phyloP scores from a whole-genome alignment of 2,888 invertebrate species.

The Bhutanitis thaidina region DNA sequence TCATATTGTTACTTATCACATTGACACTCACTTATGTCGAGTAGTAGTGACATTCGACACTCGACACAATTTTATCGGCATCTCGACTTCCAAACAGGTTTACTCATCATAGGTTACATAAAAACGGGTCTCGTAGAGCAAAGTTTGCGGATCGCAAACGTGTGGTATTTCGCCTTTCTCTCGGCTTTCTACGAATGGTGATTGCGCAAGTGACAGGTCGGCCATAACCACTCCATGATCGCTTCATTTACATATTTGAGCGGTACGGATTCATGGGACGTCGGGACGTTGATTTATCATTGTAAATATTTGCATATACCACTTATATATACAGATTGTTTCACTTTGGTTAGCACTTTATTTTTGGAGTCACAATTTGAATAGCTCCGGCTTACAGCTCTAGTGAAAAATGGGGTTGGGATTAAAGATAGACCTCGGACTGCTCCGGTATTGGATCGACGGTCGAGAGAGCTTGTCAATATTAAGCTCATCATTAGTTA shows the following conservation, averaged over 20 bases:
- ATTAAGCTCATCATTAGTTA: no score
- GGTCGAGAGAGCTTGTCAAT: no score
- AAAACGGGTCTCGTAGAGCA: conserved; percentile 24
- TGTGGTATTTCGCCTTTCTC: conserved; percentile 51
- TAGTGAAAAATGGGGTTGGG: no score
- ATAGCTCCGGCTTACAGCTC: no score
- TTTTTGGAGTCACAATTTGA: no score
- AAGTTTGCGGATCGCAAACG: conserved; percentile 41
- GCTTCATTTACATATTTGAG: conserved; percentile 12
- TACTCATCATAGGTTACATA: conserved; percentile 3
- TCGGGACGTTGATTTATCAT: neutral
- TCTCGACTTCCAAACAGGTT: neutral
- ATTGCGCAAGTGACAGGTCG: conserved; percentile 12
- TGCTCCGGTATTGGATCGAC: no score
- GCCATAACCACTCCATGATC: conserved; percentile 4
- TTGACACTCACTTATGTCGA: no score
- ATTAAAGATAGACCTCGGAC: no score
- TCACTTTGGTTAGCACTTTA: neutral
- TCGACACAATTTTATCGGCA: neutral
- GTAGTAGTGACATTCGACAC: neutral
- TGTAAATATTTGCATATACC: neutral
- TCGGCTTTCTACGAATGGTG: conserved; percentile 50
- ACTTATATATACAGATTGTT: neutral
- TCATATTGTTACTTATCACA: no score
- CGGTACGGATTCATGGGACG: neutral